Evolutionary conservation across 1,140 invertebrate species (phyloP), one percentile per base, ranked within the genome.

Genomic region (Schlechtendalia chinensis): DNA sequence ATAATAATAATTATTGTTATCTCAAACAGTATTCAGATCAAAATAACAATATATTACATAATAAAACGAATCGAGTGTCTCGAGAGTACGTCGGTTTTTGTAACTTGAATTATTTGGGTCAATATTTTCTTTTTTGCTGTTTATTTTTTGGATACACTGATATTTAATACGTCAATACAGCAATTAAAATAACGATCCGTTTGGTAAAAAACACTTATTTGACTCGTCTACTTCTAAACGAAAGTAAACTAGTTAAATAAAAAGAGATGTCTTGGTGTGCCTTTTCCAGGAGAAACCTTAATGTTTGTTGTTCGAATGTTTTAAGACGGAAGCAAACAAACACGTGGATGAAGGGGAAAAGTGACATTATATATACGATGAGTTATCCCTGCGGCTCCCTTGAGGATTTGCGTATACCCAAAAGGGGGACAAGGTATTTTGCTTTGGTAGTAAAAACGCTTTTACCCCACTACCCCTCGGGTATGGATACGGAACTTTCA

Each of bases 261-360:
- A 83, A n/a, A 56, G 59, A 22, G 29, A 69, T 54, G 83, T 84
- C 82, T 82, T 83, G 82, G 83, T 82, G 83, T 83, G 85, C 84
- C 84, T 85, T 85, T 85, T 84, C 83, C 84, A 82, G 82, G 81
- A 80, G 82, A 39, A 39, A 24, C 22, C 17, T 58, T 59, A 81
- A 71, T 71, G 53, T 72, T 71, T 53, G 61, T 59, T 67, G 67
- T 81, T 81, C 45, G 53, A 59, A 69, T 69, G 65, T 69, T 81
- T 81, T 81, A 58, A 71, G 80, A 81, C 54, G 53, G 69, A 71
- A 81, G 47, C 65, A 56, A 72, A 81, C 69, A 81, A 69, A 81
- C 50, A 58, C 53, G 65, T 5, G 65, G 47, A 58, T 22, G 29
- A 27, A 45, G 53, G 53, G 53, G 53, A 67, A 12, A 47, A 59